A percentile compares a stretch with the other conserved stretches of the same genome.
Evolutionary conservation across 2,888 invertebrate genomes (phyloP).

Genomic region (Spodoptera picta): DNA sequence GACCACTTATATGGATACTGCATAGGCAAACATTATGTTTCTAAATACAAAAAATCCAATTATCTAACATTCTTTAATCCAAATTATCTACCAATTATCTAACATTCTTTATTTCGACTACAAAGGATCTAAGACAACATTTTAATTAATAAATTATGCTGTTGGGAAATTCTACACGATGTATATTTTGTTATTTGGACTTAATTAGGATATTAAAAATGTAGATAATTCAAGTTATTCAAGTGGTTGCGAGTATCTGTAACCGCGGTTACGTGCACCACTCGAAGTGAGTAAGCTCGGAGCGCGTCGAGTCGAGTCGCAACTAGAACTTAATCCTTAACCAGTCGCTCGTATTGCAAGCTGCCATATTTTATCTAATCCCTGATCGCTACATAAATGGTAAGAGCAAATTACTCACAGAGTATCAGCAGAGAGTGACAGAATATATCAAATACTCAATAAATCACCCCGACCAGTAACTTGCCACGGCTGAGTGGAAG

Average conservation of each 20-base stretch:
- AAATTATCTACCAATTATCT: no score
- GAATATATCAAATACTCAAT: slow-evolving; percentile 42
- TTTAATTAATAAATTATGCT: no score
- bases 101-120: no score
- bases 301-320: not conserved
- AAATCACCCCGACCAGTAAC: slow-evolving; percentile 21
- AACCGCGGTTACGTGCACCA: not conserved
- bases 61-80: no score
- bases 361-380: slow-evolving; percentile 33
- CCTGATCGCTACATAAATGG: slow-evolving; percentile 42
- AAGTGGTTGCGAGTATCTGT: slow-evolving; percentile 1
- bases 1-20: slow-evolving; percentile 18
- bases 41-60: not conserved
- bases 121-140: no score
- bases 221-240: slow-evolving; percentile 10
- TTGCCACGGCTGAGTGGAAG: not conserved
- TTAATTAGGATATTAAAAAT: not conserved
- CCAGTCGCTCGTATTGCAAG: slow-evolving; percentile 28
- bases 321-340: not conserved
- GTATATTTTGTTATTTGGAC: no score
- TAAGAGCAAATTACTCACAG: slow-evolving; percentile 39
- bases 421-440: slow-evolving; percentile 28
- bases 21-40: slow-evolving; percentile 11
- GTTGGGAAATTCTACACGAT: no score
- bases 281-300: slow-evolving; percentile 6